A percentile compares a stretch with the other conserved stretches of the same genome.
These are phyloP conservation scores for Lysiphlebus fabarum DNA, from an alignment of 1,140 invertebrate species.

Conservation along the genomic window DNA sequence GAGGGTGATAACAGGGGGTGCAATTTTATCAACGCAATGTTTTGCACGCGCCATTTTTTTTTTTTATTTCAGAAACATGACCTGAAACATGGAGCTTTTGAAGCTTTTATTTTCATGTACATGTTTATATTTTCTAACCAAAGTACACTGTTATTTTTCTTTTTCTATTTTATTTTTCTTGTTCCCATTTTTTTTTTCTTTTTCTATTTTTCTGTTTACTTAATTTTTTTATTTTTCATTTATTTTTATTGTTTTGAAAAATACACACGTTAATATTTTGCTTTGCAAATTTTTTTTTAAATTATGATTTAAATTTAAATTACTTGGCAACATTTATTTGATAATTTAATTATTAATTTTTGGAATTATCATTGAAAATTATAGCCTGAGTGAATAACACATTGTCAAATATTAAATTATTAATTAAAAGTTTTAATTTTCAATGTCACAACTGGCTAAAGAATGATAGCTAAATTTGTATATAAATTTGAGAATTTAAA, in stretches of 20 bases:
- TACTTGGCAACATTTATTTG: no score
- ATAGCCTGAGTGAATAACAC: no score
- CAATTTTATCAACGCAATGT: slow-evolving; percentile 15
- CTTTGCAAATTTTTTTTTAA: slow-evolving; percentile 6
- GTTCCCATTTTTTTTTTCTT: neutral
- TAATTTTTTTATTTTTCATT: slow-evolving; percentile 1
- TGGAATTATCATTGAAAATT: no score
- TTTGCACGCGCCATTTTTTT: slow-evolving; percentile 19
- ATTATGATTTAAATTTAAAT: neutral
- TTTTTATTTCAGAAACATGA: slow-evolving; percentile 18
- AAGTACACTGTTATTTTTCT: neutral
- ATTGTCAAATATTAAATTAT: no score
- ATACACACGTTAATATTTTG: neutral
- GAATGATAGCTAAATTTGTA: no score
- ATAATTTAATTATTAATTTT: no score
- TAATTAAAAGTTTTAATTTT: no score
- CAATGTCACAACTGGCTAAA: no score
- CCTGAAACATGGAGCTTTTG: slow-evolving; percentile 18
- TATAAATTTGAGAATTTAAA: no score
- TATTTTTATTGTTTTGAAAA: neutral
- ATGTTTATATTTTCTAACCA: slow-evolving; percentile 3
- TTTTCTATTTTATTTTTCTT: slow-evolving; percentile 4
- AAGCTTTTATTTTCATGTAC: slow-evolving; percentile 18
- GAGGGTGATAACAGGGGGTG: no score
- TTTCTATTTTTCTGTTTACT: neutral